Conservation (phyloP, 92 coral and sea anemone genomes). For the Siderastrea radians region DNA sequence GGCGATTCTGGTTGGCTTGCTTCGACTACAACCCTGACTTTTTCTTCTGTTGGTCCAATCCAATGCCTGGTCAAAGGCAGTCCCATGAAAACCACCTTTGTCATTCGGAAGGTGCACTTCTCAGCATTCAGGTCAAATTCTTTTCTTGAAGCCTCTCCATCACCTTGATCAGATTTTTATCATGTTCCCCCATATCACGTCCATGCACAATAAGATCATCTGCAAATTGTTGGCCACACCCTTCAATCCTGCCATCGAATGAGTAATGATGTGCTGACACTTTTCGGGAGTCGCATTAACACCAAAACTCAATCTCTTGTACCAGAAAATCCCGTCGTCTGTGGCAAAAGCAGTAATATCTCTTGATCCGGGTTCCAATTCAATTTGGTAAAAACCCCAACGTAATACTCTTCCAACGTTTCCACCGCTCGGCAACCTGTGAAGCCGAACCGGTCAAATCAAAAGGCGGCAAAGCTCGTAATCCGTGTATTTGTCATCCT, state of each 20-base stretch:
- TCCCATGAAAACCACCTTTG: slow-evolving; percentile 9
- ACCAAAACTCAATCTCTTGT: slow-evolving; percentile 30
- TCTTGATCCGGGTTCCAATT: slow-evolving; percentile 15
- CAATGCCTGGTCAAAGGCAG: slow-evolving; percentile 13
- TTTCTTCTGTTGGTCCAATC: slow-evolving; percentile 33
- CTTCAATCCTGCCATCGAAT: slow-evolving; percentile 13
- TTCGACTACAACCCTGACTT: slow-evolving; percentile 5
- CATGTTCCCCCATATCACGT: slow-evolving; percentile 19
- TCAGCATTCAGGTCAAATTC: slow-evolving; percentile 55
- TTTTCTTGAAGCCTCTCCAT: slow-evolving; percentile 31
- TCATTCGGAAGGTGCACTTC: slow-evolving; percentile 56
- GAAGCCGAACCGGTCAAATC: too few relatives aligned
- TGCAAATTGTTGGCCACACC: slow-evolving; percentile 32
- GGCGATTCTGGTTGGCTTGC: too few relatives aligned
- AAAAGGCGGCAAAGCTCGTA: too few relatives aligned
- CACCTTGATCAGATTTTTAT: not conserved
- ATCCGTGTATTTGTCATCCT: too few relatives aligned
- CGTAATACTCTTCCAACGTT: too few relatives aligned
- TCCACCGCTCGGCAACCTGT: too few relatives aligned
- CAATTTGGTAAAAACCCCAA: slow-evolving; percentile 30
- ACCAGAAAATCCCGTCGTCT: slow-evolving; percentile 10
- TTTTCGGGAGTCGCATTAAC: slow-evolving; percentile 6
- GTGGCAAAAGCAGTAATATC: slow-evolving; percentile 10
- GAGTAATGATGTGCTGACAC: slow-evolving; percentile 45
- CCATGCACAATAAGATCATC: slow-evolving; percentile 42